Evolutionary conservation across 1,140 invertebrate genomes (phyloP).

Genomic region (Drosophila aff.): DNA sequence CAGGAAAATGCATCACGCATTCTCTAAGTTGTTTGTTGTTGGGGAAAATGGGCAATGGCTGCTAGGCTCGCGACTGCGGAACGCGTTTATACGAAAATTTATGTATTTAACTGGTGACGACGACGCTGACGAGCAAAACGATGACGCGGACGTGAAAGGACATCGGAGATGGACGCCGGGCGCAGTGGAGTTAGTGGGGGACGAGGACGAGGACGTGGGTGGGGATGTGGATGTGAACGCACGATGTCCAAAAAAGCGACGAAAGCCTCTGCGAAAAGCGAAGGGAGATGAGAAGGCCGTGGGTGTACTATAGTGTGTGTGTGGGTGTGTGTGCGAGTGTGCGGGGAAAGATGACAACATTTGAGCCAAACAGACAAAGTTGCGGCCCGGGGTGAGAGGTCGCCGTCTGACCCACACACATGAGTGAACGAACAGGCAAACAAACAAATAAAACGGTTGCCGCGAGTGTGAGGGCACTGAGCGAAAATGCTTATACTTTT

Average conservation of each 20-base stretch:
- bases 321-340: neutral
- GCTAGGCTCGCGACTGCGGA: conserved; percentile 62
- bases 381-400: conserved; percentile 29
- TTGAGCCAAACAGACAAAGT: conserved; percentile 77
- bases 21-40: conserved; percentile 50
- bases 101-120: conserved; percentile 83
- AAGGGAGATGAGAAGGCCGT: conserved; percentile 20
- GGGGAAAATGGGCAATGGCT: conserved; percentile 43
- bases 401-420: conserved; percentile 62
- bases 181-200: neutral
- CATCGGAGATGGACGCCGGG: conserved; percentile 20
- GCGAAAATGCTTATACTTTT: neutral
- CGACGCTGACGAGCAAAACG: conserved; percentile 78
- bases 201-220: neutral
- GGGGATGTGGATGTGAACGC: conserved; percentile 29
- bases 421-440: conserved; percentile 77
- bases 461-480: conserved; percentile 33
- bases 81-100: conserved; percentile 83
- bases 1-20: conserved; percentile 45
- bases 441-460: conserved; percentile 72
- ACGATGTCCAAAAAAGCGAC: conserved; percentile 71
- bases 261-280: conserved; percentile 71
- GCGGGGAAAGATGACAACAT: conserved; percentile 67
- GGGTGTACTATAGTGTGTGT: neutral
- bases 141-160: conserved; percentile 66